Conservation (phyloP, 2,113 vertebrate species). For the Eidolon helvum region DNA sequence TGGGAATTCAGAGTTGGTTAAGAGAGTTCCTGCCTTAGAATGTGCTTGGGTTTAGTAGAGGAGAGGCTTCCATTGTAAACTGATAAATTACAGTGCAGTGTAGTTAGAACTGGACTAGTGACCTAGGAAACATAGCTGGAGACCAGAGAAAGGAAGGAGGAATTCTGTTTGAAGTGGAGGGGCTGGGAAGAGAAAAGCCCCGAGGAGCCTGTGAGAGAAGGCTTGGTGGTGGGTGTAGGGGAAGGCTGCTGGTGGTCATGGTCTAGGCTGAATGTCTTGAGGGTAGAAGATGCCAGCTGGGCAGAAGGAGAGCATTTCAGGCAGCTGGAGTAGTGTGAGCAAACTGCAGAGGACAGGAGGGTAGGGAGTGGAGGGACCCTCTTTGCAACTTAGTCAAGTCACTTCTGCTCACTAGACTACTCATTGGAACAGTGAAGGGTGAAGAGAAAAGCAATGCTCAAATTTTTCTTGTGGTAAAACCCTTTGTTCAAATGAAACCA, state of each 20-base stretch:
- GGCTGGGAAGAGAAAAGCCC: not conserved
- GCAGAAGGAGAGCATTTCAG: not conserved
- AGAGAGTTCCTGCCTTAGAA: not conserved
- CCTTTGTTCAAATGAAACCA: not conserved
- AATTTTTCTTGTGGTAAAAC: not conserved
- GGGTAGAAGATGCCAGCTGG: not conserved
- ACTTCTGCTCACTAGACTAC: not conserved
- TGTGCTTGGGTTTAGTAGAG: not conserved
- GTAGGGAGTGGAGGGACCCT: too few species aligned
- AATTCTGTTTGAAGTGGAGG: not conserved
- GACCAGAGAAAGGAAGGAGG: not conserved
- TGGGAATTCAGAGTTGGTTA: not conserved
- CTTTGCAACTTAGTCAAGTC: not conserved
- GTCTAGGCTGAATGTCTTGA: not conserved
- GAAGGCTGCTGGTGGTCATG: not conserved
- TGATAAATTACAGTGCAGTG: not conserved
- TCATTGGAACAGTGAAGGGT: not conserved
- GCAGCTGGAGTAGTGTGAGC: not conserved
- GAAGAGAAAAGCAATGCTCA: not conserved
- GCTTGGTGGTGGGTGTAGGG: not conserved
- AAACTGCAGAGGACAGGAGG: not conserved
- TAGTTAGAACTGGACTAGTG: not conserved
- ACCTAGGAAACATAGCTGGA: not conserved
- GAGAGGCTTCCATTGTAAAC: not conserved
- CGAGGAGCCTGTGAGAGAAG: not conserved